phyloP scores from a whole-genome alignment of 2,888 invertebrate species.

The Melanchra persicariae region DNA sequence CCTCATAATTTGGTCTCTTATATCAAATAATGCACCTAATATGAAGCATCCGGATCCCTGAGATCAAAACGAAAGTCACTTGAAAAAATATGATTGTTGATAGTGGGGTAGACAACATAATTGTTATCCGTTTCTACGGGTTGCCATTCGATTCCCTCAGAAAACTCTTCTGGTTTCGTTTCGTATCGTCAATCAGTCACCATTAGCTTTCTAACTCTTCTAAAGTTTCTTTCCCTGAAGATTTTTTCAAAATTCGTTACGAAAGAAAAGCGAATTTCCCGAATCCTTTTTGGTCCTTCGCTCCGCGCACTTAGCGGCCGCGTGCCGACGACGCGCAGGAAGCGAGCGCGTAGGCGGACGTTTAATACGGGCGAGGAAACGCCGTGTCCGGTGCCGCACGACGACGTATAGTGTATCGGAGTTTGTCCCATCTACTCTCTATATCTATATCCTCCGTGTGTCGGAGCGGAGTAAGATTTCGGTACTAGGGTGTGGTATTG shows the following conservation, averaged over 20 bases:
- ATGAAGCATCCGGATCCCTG: neutral
- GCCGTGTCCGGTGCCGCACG: conserved; percentile 65
- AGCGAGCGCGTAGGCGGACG: conserved; percentile 68
- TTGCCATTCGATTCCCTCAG: neutral
- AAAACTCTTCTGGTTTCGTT: neutral
- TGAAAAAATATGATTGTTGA: conserved; percentile 8
- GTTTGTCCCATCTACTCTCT: conserved; percentile 51
- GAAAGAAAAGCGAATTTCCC: neutral
- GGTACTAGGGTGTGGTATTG: conserved; percentile 45
- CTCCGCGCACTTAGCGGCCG: conserved; percentile 57
- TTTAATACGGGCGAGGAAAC: conserved; percentile 70
- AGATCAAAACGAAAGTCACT: neutral
- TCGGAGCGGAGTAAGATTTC: conserved; percentile 29
- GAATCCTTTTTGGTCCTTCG: conserved; percentile 26
- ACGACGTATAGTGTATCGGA: conserved; percentile 56
- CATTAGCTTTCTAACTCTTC: neutral
- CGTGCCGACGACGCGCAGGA: conserved; percentile 57
- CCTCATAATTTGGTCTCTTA: conserved; percentile 7
- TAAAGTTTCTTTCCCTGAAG: neutral
- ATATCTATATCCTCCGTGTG: conserved; percentile 39
- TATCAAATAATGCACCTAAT: neutral
- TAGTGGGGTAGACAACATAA: neutral
- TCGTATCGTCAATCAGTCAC: neutral
- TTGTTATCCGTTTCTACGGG: neutral
- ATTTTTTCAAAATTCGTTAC: neutral